Conservation (phyloP, 2,888 invertebrate genomes). For the Lampropteryx suffumata region DNA sequence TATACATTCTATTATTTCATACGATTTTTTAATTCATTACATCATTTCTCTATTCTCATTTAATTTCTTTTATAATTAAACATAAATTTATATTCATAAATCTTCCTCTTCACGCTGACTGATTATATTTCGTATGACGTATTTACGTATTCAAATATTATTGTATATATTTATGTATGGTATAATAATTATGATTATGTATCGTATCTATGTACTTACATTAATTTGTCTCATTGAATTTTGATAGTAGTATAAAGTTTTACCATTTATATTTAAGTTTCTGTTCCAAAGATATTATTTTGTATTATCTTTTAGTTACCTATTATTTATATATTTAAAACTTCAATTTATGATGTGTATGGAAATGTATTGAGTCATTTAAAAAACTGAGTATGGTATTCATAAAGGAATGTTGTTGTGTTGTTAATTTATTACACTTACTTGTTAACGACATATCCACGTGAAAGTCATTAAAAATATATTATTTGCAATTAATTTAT, state of each 20-base stretch:
- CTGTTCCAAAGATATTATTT: conserved; percentile 71
- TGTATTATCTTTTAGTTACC: conserved; percentile 48
- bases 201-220: conserved; percentile 17
- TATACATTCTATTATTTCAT: too few relatives aligned
- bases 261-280: conserved; percentile 46
- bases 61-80: too few relatives aligned
- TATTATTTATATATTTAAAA: conserved; percentile 42
- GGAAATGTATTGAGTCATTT: conserved; percentile 60
- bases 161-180: conserved; percentile 1
- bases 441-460: conserved; percentile 55
- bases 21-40: conserved; percentile 38
- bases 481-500: conserved; percentile 24
- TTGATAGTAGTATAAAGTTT: conserved; percentile 35
- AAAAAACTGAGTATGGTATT: conserved; percentile 44
- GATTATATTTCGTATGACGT: background rate
- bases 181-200: conserved; percentile 8
- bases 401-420: conserved; percentile 35
- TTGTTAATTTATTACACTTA: conserved; percentile 39
- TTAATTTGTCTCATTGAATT: conserved; percentile 10
- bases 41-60: background rate
- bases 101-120: background rate
- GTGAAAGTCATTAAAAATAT: conserved; percentile 53
- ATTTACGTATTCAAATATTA: background rate
- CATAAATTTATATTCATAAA: background rate
- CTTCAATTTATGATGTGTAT: conserved; percentile 48